These are phyloP conservation scores for Drosophila nigromelanica DNA, from an alignment of 1,140 invertebrate genomes.

Conservation along the genomic window DNA sequence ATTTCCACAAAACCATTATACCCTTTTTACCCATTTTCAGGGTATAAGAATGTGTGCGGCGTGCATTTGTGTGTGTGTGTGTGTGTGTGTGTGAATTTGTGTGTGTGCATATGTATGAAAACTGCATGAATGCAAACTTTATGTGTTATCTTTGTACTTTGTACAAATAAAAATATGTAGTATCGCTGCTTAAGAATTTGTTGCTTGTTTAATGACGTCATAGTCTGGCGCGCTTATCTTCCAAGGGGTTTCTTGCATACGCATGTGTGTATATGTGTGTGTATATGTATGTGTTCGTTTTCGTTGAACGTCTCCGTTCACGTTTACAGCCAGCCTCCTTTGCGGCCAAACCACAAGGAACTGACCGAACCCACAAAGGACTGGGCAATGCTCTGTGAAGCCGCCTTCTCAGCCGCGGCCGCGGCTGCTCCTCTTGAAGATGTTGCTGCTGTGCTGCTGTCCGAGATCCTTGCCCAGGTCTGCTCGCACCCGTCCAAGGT, in stretches of 20 bases:
- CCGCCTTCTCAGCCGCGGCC: slow-evolving; percentile 37
- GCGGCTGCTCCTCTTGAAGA: not conserved
- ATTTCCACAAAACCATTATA: too few relatives aligned
- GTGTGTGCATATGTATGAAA: too few relatives aligned
- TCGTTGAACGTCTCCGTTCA: too few relatives aligned
- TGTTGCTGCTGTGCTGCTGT: slow-evolving; percentile 31
- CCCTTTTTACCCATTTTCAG: too few relatives aligned
- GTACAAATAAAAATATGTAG: slow-evolving; percentile 30
- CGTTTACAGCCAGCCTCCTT: slow-evolving; percentile 90
- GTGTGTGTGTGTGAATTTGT: too few relatives aligned
- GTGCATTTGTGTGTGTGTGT: too few relatives aligned
- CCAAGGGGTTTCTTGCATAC: slow-evolving; percentile 10
- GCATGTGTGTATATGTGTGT: not conserved
- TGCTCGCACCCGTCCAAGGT: slow-evolving; percentile 84
- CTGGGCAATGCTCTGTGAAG: slow-evolving; percentile 85
- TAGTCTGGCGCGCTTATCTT: slow-evolving; percentile 17
- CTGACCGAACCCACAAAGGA: slow-evolving; percentile 89
- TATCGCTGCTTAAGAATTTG: not conserved
- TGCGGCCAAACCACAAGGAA: slow-evolving; percentile 91
- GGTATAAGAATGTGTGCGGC: too few relatives aligned
- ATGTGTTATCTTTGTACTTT: too few relatives aligned
- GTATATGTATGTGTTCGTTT: not conserved
- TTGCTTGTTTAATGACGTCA: slow-evolving; percentile 26
- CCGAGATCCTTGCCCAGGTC: slow-evolving; percentile 87
- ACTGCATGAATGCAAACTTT: too few relatives aligned